Percentiles rank a stretch among this genome's conserved stretches.
Evolutionary conservation across 2,113 vertebrate species (phyloP).

Genomic region (Megaceryle maxima): DNA sequence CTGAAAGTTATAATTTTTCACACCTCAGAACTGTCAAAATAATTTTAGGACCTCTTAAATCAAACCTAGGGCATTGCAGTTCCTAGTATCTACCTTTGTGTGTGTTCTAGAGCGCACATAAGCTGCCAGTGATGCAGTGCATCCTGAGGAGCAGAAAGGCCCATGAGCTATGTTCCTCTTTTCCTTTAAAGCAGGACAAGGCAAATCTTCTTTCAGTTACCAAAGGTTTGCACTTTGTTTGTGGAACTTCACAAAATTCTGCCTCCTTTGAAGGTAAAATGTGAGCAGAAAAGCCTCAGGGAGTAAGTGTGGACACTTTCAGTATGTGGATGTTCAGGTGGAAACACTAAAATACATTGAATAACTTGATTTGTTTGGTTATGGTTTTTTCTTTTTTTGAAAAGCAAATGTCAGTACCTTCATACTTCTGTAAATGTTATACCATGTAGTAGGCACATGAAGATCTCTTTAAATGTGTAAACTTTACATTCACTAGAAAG

Average conservation of each 20-base stretch:
- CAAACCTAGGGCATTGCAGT: not conserved
- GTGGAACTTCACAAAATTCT: not conserved
- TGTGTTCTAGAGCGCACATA: not conserved
- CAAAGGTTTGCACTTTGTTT: not conserved
- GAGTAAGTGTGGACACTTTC: not conserved
- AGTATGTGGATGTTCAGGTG: not conserved
- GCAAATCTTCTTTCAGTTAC: not conserved
- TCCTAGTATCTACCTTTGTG: accelerated
- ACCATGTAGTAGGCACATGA: not conserved
- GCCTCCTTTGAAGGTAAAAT: not conserved
- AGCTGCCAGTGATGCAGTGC: not conserved
- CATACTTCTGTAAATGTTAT: not conserved
- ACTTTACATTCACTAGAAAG: not conserved
- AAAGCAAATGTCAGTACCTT: not conserved
- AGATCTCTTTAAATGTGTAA: not conserved
- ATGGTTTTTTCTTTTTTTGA: too few relatives aligned
- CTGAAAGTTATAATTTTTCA: not conserved
- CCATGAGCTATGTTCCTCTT: not conserved
- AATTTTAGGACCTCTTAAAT: not conserved
- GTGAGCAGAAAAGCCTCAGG: not conserved
- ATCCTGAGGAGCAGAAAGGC: not conserved
- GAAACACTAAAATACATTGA: not conserved
- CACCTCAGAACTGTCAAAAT: not conserved
- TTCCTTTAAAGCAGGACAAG: not conserved
- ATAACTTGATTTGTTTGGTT: not conserved